Evolutionary conservation across 2,113 vertebrate species (phyloP).

Genomic region (Brienomyrus brachyistius): DNA sequence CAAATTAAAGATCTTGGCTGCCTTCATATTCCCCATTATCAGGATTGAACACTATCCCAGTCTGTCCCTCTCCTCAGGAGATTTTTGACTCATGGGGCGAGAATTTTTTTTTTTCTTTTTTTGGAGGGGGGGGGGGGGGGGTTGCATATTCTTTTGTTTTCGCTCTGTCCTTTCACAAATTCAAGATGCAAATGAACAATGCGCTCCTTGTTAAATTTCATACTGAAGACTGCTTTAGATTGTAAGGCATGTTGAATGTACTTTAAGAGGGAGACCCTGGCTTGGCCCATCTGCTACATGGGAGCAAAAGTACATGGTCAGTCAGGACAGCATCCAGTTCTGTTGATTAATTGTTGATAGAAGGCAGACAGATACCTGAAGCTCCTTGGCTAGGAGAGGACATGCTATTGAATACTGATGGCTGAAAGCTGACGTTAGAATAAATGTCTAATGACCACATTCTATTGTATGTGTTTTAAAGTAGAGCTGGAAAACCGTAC

Average conservation of each 20-base stretch:
- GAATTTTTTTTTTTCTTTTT: too few species aligned
- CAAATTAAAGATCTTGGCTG: slow-evolving; percentile 1
- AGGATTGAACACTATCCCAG: neutral
- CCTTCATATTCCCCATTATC: neutral
- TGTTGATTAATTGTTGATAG: neutral
- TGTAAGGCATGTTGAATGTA: neutral
- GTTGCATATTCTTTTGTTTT: neutral
- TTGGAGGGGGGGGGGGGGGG: neutral
- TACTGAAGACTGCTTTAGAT: neutral
- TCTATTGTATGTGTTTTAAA: neutral
- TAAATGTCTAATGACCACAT: neutral
- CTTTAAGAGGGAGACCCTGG: neutral
- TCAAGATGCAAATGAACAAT: neutral
- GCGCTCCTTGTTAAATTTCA: neutral
- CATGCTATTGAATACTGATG: neutral
- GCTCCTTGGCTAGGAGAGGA: neutral
- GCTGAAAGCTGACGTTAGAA: neutral
- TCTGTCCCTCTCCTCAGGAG: neutral
- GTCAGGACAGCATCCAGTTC: neutral
- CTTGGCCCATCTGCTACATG: neutral
- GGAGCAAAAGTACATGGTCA: neutral
- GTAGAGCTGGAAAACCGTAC: neutral
- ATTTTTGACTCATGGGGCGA: neutral
- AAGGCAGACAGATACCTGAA: neutral
- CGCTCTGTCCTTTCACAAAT: neutral